Conservation (phyloP, 2,797 vertebrate species). For the Melopsittacus undulatus region DNA sequence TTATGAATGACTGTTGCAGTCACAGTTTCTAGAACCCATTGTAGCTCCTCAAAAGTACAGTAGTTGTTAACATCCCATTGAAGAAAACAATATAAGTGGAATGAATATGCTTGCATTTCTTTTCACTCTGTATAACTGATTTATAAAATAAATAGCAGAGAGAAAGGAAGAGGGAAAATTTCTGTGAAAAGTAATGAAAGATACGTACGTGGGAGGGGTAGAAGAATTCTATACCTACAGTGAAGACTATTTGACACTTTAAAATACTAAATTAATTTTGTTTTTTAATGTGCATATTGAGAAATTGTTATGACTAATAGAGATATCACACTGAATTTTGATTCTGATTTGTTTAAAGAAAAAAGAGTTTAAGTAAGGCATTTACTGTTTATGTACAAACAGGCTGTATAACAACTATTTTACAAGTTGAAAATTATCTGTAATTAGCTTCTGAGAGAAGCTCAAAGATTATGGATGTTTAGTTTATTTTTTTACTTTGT, state of each 20-base stretch:
- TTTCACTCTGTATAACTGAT: neutral
- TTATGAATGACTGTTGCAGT: neutral
- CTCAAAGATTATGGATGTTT: neutral
- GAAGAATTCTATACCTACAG: neutral
- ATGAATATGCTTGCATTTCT: neutral
- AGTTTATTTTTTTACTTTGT: neutral
- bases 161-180: neutral
- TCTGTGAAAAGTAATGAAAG: neutral
- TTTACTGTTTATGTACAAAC: neutral
- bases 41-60: neutral
- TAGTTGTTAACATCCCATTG: neutral
- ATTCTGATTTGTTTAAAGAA: neutral
- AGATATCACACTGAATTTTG: neutral
- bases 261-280: neutral
- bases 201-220: neutral
- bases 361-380: neutral
- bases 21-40: neutral
- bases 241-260: neutral
- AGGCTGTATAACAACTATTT: neutral
- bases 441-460: neutral
- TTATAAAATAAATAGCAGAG: neutral
- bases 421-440: neutral
- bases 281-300: neutral
- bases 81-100: neutral
- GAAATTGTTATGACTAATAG: neutral